phyloP scores from a whole-genome alignment of 2,113 vertebrate genomes.

The Glaucidium brasilianum region DNA sequence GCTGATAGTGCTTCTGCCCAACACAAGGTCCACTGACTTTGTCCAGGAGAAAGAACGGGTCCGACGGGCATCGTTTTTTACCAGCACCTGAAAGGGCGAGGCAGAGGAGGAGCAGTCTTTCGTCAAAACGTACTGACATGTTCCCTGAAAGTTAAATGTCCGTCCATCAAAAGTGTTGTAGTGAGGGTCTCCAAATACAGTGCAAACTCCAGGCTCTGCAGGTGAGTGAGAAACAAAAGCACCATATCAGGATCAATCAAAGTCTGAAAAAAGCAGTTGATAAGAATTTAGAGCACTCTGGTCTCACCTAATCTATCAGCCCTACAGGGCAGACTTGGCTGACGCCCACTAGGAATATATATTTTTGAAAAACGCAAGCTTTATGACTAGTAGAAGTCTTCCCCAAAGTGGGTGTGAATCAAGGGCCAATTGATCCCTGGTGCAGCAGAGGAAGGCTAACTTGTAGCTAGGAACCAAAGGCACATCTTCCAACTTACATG shows the following conservation, averaged over 20 bases:
- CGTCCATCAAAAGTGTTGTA: conserved; percentile 99
- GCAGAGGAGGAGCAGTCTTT: conserved; percentile 90
- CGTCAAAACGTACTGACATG: conserved; percentile 95
- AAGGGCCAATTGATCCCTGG: neutral
- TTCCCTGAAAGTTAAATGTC: conserved; percentile 99
- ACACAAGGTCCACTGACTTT: conserved; percentile 90
- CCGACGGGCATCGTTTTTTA: conserved; percentile 93
- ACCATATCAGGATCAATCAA: conserved; percentile 50
- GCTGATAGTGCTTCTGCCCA: conserved; percentile 81
- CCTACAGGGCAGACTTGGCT: neutral
- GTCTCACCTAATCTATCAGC: neutral
- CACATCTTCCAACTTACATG: neutral
- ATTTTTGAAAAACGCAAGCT: neutral
- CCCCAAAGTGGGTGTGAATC: neutral
- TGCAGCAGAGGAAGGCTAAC: neutral
- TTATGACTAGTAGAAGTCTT: neutral
- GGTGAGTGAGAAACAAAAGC: conserved; percentile 73
- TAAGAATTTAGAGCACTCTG: neutral
- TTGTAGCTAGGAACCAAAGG: neutral
- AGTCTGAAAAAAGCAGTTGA: neutral
- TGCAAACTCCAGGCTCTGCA: conserved; percentile 96
- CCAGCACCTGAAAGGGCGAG: conserved; percentile 91
- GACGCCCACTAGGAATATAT: neutral
- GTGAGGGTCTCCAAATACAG: conserved; percentile 98
- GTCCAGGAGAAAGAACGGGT: conserved; percentile 98